A percentile compares a stretch with the other conserved stretches of the same genome.
These are phyloP conservation scores for Characodon lateralis DNA, from an alignment of 2,797 vertebrate genomes.

Conservation along the genomic window DNA sequence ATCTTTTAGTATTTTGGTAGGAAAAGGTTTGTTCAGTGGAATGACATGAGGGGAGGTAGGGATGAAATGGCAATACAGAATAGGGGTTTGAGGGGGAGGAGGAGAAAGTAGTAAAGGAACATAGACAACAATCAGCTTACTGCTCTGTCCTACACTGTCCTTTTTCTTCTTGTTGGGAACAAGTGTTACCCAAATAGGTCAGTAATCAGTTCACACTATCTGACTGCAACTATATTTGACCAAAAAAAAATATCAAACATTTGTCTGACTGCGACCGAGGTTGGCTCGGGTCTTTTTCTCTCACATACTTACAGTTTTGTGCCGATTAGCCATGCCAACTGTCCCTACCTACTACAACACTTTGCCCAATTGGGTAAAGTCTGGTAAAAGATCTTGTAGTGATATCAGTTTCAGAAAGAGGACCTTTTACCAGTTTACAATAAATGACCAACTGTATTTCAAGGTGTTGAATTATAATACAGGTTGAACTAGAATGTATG, in stretches of 20 bases:
- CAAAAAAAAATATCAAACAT: too few relatives aligned
- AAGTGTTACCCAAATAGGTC: neutral
- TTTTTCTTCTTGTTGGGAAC: neutral
- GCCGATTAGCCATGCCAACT: neutral
- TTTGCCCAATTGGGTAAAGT: neutral
- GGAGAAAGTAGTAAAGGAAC: neutral
- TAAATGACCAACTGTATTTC: neutral
- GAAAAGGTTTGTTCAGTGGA: too few relatives aligned
- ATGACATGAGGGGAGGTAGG: neutral
- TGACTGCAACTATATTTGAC: neutral
- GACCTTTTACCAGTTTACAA: neutral
- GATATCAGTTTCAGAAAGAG: neutral
- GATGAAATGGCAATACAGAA: neutral
- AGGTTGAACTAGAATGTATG: neutral
- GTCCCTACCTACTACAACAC: neutral
- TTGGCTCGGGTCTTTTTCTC: too few relatives aligned
- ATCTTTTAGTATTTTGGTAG: too few relatives aligned
- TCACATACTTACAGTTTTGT: neutral
- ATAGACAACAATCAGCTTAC: neutral
- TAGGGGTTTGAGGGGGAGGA: neutral
- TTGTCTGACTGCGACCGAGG: too few relatives aligned
- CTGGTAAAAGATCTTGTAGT: neutral
- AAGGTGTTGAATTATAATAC: neutral
- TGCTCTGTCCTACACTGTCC: neutral
- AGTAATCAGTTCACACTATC: neutral